These are phyloP conservation scores for Dioctria rufipes DNA, from an alignment of 2,888 invertebrate genomes.

Conservation along the genomic window DNA sequence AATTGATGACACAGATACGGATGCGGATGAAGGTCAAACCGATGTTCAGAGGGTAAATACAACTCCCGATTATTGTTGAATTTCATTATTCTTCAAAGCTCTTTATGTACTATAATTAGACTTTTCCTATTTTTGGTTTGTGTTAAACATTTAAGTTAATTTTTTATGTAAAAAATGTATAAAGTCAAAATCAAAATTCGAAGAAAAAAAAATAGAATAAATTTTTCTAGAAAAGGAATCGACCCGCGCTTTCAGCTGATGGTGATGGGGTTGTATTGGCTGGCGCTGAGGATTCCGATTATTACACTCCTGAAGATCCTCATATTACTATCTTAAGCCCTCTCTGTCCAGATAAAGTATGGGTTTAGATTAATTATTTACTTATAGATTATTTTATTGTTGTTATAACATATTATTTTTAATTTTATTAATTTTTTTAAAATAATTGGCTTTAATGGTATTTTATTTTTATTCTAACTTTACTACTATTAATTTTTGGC, in stretches of 20 bases:
- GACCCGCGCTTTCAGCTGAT: slow-evolving; percentile 63
- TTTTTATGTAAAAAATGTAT: slow-evolving; percentile 30
- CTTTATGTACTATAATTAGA: background rate
- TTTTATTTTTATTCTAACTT: background rate
- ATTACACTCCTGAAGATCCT: slow-evolving; percentile 85
- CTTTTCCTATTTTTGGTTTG: background rate
- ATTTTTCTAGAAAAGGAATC: slow-evolving; percentile 62
- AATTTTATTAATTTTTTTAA: background rate
- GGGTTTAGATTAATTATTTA: slow-evolving; percentile 26
- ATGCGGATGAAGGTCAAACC: slow-evolving; percentile 65
- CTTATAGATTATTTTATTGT: slow-evolving; percentile 11
- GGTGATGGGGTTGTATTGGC: slow-evolving; percentile 63
- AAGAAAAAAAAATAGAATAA: slow-evolving; percentile 41
- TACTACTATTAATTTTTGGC: background rate
- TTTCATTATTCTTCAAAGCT: background rate
- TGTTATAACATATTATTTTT: background rate
- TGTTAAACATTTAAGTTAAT: background rate
- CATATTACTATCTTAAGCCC: slow-evolving; percentile 79
- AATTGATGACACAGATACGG: slow-evolving; percentile 77
- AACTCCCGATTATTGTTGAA: slow-evolving; percentile 24
- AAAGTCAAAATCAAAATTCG: slow-evolving; percentile 22
- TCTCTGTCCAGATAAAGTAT: slow-evolving; percentile 71
- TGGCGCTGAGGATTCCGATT: slow-evolving; percentile 81
- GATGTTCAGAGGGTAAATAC: slow-evolving; percentile 53
- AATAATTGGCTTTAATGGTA: slow-evolving; percentile 12